Conservation (phyloP, 2,113 vertebrate species). For the Zootoca vivipara region DNA sequence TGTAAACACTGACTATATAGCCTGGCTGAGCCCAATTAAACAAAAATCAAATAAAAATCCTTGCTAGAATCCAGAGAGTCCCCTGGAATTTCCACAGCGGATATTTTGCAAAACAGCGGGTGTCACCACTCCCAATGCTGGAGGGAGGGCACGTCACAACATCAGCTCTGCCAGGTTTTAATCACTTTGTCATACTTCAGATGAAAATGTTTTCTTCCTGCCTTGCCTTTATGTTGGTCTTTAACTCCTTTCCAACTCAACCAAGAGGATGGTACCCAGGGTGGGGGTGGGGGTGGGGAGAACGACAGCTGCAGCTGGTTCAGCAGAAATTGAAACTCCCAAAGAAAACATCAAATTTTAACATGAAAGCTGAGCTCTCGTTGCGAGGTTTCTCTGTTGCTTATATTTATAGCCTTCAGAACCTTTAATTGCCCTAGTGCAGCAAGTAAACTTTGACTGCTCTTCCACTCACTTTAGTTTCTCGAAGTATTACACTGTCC, state of each 20-base stretch:
- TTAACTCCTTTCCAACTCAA: neutral
- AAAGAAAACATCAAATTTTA: conserved; percentile 34
- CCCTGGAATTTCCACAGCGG: neutral
- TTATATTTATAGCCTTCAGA: neutral
- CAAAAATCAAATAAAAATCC: neutral
- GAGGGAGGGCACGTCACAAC: neutral
- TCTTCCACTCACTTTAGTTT: neutral
- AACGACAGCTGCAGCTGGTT: conserved; percentile 16
- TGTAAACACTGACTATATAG: neutral
- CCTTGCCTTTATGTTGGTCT: neutral
- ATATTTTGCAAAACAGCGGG: neutral
- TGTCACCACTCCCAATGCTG: neutral
- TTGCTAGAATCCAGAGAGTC: neutral
- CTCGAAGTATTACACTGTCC: neutral
- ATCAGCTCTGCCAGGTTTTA: neutral
- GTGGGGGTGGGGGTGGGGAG: neutral
- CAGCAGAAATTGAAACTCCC: conserved; percentile 29
- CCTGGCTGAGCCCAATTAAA: neutral
- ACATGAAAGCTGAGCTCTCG: conserved; percentile 11
- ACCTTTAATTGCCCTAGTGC: neutral
- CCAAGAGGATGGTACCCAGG: neutral
- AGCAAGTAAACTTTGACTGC: neutral
- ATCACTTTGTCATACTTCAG: neutral
- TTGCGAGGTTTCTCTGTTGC: neutral
- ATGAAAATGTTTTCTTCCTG: neutral